phyloP scores from a whole-genome alignment of 1,140 invertebrate genomes.

The Lanistes nyassanus region DNA sequence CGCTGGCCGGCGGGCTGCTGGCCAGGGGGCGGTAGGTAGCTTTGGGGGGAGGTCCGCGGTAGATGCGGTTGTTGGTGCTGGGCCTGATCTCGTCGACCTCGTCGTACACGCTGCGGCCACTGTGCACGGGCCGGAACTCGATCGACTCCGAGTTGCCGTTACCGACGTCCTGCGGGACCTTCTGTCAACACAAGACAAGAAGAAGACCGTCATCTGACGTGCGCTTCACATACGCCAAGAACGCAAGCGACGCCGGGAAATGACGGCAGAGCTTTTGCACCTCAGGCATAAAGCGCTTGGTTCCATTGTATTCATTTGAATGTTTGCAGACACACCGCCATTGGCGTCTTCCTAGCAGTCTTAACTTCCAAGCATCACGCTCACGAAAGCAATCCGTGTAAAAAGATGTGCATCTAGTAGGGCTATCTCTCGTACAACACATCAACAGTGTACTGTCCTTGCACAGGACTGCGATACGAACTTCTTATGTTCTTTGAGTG shows the following conservation, averaged over 20 bases:
- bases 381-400: no score
- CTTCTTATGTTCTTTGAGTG: background rate
- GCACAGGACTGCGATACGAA: no score
- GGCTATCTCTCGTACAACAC: background rate
- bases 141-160: slow-evolving; percentile 19
- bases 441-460: no score
- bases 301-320: no score
- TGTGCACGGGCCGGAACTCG: slow-evolving; percentile 10
- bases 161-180: background rate
- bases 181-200: background rate
- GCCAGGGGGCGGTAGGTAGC: background rate
- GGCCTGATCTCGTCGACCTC: background rate
- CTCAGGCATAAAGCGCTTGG: no score
- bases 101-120: slow-evolving; percentile 3
- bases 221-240: no score
- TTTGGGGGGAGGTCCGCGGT: background rate
- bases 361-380: no score
- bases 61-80: background rate
- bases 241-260: no score
- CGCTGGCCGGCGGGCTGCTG: slow-evolving; percentile 12
- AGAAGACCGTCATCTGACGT: background rate
- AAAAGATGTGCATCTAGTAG: background rate
- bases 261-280: no score
- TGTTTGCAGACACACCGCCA: no score
- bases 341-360: no score